These are phyloP conservation scores for Nasua narica DNA, from an alignment of 2,797 vertebrate genomes.

Conservation along the genomic window DNA sequence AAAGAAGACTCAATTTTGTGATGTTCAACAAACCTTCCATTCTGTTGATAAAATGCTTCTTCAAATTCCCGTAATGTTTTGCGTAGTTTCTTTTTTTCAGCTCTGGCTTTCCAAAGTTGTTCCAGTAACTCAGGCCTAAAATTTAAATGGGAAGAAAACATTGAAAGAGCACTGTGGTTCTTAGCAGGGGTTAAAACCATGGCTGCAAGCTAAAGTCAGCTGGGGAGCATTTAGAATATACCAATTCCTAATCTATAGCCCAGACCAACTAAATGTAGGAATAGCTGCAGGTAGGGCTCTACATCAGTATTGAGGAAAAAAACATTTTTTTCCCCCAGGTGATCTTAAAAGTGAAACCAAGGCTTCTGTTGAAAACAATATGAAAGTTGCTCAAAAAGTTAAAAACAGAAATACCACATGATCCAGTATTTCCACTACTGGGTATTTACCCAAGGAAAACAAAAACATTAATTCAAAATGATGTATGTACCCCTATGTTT, in stretches of 20 bases:
- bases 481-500: background rate
- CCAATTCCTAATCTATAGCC: background rate
- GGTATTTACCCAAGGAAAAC: background rate
- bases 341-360: background rate
- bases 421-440: background rate
- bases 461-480: background rate
- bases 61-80: conserved; percentile 96
- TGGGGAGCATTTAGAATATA: background rate
- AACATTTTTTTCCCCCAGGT: background rate
- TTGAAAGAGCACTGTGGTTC: background rate
- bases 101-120: conserved; percentile 97
- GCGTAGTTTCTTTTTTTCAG: conserved; percentile 97
- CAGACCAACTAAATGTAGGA: conserved; percentile 14
- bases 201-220: conserved; percentile 6
- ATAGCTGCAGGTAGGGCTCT: background rate
- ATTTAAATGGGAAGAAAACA: conserved; percentile 60
- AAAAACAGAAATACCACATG: background rate
- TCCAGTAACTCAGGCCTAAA: conserved; percentile 97
- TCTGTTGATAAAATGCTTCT: conserved; percentile 96
- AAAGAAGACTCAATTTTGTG: background rate
- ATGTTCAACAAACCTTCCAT: conserved; percentile 90
- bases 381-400: background rate
- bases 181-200: background rate
- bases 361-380: background rate
- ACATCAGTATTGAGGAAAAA: background rate